Percentiles rank a stretch among this genome's conserved stretches.
These are phyloP conservation scores for Enteromius fasciolatus DNA, from an alignment of 2,797 vertebrate species.

Conservation along the genomic window DNA sequence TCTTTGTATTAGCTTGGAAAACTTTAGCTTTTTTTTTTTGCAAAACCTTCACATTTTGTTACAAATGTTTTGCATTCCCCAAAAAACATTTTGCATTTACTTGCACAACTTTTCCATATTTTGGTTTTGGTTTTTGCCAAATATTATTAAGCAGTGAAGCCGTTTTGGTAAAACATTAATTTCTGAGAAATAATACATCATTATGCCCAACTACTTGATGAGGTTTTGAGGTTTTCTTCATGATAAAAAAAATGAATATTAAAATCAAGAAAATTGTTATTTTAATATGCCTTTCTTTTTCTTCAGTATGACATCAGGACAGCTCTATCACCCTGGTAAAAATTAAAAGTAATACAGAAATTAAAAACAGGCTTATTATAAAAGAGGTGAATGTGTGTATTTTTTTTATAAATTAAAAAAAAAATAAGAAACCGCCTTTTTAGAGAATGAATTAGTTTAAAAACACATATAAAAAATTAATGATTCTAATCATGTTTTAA, in stretches of 20 bases:
- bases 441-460: background rate
- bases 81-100: background rate
- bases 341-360: fast-evolving
- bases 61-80: too few species aligned
- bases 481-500: background rate
- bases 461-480: background rate
- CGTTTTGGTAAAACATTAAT: too few species aligned
- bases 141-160: background rate
- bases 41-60: background rate
- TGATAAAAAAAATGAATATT: too few species aligned
- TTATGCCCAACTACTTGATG: background rate
- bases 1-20: background rate
- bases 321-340: background rate
- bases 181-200: background rate
- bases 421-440: background rate
- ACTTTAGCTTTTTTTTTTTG: background rate
- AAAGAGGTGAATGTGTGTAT: background rate
- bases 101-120: background rate
- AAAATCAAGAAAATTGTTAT: background rate
- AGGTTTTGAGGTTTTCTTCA: background rate
- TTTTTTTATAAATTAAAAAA: background rate
- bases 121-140: too few species aligned
- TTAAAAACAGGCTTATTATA: background rate
- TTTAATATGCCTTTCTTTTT: background rate
- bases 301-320: background rate